Conservation (phyloP, 2,113 vertebrate species). For the Mixornis gularis region DNA sequence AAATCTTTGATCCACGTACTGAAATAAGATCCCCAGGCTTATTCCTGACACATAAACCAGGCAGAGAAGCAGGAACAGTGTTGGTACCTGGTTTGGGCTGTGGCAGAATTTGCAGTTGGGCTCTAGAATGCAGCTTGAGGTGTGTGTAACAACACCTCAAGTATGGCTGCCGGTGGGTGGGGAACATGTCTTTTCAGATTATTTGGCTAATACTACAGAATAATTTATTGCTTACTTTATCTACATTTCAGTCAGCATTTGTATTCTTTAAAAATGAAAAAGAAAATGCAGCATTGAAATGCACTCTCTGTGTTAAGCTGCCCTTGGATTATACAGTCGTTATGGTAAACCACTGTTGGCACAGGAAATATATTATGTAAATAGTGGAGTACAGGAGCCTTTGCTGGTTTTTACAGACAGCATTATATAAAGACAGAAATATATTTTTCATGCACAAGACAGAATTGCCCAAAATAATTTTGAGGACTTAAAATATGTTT, state of each 20-base stretch:
- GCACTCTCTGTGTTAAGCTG: not conserved
- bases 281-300: not conserved
- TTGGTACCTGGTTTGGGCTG: not conserved
- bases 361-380: not conserved
- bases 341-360: not conserved
- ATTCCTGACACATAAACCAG: not conserved
- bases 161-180: fast-evolving
- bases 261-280: not conserved
- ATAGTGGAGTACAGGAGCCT: not conserved
- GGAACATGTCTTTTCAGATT: not conserved
- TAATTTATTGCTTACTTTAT: not conserved
- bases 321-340: not conserved
- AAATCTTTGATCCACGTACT: not conserved
- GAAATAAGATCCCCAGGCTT: not conserved
- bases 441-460: not conserved
- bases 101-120: not conserved
- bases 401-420: not conserved
- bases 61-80: not conserved
- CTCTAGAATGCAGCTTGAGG: not conserved
- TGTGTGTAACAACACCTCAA: not conserved
- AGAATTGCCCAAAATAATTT: not conserved
- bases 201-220: not conserved
- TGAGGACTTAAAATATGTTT: not conserved
- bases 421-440: not conserved
- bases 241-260: not conserved